phyloP scores from a whole-genome alignment of 92 coral and sea anemone species.

The Meandrina meandrites region DNA sequence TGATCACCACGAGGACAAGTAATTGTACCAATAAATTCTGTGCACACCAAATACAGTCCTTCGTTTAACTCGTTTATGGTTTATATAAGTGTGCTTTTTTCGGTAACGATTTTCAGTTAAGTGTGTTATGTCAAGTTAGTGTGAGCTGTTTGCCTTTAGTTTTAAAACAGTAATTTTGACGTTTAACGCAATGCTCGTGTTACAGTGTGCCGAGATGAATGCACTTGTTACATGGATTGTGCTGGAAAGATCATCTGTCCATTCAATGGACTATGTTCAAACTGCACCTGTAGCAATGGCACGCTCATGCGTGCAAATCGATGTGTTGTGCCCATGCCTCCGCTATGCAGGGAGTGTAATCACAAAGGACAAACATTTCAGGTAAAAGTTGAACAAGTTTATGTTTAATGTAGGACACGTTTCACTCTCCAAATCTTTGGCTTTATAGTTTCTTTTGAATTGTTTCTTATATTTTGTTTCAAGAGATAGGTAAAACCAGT shows the following conservation, averaged over 20 bases:
- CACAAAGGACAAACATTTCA: conserved; percentile 59
- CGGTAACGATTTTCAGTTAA: no score
- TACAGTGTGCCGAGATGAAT: conserved; percentile 48
- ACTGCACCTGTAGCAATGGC: conserved; percentile 56
- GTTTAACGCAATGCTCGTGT: neutral
- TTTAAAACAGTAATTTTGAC: no score
- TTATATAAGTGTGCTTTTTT: no score
- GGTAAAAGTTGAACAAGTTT: conserved; percentile 35
- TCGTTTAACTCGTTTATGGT: no score
- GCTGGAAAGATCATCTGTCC: conserved; percentile 48
- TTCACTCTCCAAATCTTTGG: neutral
- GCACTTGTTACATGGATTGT: conserved; percentile 58
- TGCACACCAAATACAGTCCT: no score
- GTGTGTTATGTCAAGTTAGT: no score
- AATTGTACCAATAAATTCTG: no score
- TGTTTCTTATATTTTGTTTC: neutral
- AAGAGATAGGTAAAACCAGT: neutral
- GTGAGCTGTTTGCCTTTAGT: no score
- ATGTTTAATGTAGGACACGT: no score
- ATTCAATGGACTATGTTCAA: conserved; percentile 55
- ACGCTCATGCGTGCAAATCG: conserved; percentile 45
- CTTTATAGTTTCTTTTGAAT: neutral
- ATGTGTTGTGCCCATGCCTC: conserved; percentile 75
- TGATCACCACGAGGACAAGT: no score
- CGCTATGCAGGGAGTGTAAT: conserved; percentile 65